Base-by-base conservation (phyloP, 2,888 invertebrate genomes). In the Amphipyra tragopoginis region DNA sequence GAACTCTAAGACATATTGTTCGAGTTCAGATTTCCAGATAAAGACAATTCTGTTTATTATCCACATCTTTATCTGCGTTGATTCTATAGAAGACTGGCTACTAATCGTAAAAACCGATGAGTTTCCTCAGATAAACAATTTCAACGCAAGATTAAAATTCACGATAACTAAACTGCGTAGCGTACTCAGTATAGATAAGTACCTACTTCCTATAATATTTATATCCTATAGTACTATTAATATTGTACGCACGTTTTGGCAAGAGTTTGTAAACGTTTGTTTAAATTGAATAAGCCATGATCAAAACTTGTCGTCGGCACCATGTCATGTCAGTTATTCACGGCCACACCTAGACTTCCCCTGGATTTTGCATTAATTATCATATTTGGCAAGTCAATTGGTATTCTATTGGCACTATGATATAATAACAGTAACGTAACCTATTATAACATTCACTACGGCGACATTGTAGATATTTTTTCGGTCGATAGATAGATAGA, bases 221-320 rank as follows among this genome's bases (percentile, higher is more conserved):
- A 45, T 21, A 14, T 43, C 39, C 10, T 38, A 13, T 44, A 21
- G 13, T 36, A 13, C 40, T 55, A 45, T 57, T 65, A 40, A 55
- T 58, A 43, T 59, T 14, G 7, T n/a, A 52, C 53, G 48, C 56
- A 66, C 49, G 54, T 63, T 62, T 59, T 76, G 51, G 56, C 73
- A 68, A 26, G 8, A 5, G 40, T 52, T 48, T 15, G 33, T 11
- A 14, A 38, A 44, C 29, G 29, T 29, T 29, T 29, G 5, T 29
- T 29, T 29, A 29, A 29, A 29, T 29, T 21, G 21, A 21, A 21
- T 21, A 21, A 21, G 21, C 21, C 21, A 3, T 21, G 3, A 21
- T 21, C 21, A 21, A 21, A 21, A 2, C 21, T 21, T 21, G 21
- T 21, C 21, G 3, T 21, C 21, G 21, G 21, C 21, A 3, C 21